A percentile compares a stretch with the other conserved stretches of the same genome.
phyloP scores from a whole-genome alignment of 2,888 invertebrate genomes.

The Hirtodrosophila trivittata region DNA sequence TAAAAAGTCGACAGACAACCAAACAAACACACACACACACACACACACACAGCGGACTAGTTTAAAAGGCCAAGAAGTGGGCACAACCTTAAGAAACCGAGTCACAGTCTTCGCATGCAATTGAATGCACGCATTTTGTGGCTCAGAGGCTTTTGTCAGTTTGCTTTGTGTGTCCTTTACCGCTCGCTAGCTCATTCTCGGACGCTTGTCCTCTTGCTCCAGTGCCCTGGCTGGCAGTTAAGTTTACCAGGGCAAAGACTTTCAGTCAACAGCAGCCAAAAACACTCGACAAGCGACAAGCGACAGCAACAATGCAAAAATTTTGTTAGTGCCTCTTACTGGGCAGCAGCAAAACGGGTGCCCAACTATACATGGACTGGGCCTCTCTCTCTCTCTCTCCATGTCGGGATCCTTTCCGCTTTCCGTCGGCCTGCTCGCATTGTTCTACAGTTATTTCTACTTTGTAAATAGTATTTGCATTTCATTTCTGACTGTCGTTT shows the following conservation, averaged over 20 bases:
- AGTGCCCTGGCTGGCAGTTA: conserved; percentile 12
- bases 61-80: conserved; percentile 28
- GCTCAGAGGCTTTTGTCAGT: conserved; percentile 55
- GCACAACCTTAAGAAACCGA: conserved; percentile 27
- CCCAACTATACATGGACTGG: too few species aligned
- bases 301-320: conserved; percentile 53
- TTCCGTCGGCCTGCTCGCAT: conserved; percentile 38
- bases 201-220: too few species aligned
- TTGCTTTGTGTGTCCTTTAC: conserved; percentile 22
- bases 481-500: conserved; percentile 56
- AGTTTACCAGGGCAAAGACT: conserved; percentile 51
- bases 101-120: conserved; percentile 43
- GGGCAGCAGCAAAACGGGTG: conserved; percentile 32
- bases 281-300: conserved; percentile 53
- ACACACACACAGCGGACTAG: not conserved
- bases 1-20: conserved; percentile 34
- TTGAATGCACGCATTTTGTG: conserved; percentile 69
- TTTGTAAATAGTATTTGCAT: conserved; percentile 71
- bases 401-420: not conserved
- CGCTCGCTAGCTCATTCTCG: not conserved
- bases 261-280: conserved; percentile 68
- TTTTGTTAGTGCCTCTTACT: conserved; percentile 63
- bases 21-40: conserved; percentile 2
- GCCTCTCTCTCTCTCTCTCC: too few species aligned
- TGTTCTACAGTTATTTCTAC: conserved; percentile 58